A percentile compares a stretch with the other conserved stretches of the same genome.
Conservation (phyloP, 2,797 vertebrate species). For the Sebastes itinus region DNA sequence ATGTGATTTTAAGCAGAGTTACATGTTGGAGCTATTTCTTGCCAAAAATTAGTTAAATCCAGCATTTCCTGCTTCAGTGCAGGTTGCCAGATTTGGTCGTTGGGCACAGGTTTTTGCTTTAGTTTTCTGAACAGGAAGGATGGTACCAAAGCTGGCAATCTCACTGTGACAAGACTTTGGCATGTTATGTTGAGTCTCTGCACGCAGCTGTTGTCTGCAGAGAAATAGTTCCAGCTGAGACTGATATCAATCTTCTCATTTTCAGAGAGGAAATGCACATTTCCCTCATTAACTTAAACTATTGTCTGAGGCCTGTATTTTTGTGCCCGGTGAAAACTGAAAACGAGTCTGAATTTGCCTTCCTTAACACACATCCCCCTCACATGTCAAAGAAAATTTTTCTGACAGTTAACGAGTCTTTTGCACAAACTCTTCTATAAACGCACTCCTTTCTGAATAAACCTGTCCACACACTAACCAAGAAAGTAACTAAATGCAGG, state of each 20-base stretch:
- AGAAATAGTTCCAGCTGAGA: not conserved
- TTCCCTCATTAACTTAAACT: not conserved
- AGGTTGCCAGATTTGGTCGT: not conserved
- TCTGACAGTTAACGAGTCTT: slow-evolving; percentile 37
- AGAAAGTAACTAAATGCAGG: slow-evolving; percentile 22
- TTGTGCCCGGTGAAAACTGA: not conserved
- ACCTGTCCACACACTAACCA: slow-evolving; percentile 41
- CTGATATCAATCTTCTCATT: not conserved
- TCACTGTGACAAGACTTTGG: not conserved
- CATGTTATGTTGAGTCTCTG: not conserved
- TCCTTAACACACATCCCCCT: not conserved
- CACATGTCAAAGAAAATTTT: slow-evolving; percentile 26
- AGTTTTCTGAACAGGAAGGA: not conserved
- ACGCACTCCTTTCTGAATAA: slow-evolving; percentile 31
- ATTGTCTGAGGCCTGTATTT: not conserved
- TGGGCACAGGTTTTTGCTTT: not conserved
- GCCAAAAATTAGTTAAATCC: not conserved
- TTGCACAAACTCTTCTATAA: slow-evolving; percentile 12
- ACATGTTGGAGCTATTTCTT: not conserved
- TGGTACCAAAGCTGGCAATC: not conserved
- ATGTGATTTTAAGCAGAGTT: not conserved
- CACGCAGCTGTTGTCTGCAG: not conserved
- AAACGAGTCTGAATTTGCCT: not conserved
- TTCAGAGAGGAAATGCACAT: not conserved
- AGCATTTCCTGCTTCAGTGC: not conserved